These are phyloP conservation scores for Plecturocebus donacophilus DNA, from an alignment of 2,113 vertebrate species.

Conservation along the genomic window DNA sequence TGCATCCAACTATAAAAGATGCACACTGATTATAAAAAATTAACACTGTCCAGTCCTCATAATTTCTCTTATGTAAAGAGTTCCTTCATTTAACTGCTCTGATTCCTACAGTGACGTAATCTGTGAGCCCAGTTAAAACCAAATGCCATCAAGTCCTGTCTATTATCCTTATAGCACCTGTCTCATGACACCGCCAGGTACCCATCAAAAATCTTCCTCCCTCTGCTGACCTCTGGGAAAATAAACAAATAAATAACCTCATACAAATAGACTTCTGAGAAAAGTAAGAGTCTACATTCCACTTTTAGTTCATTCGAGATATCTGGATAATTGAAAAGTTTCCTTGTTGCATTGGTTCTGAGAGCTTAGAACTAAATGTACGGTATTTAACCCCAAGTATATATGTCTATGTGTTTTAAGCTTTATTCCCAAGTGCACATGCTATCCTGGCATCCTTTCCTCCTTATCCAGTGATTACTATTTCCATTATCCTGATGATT, in stretches of 20 bases:
- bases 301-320: not conserved
- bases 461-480: not conserved
- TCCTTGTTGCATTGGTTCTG: not conserved
- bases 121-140: too few relatives aligned
- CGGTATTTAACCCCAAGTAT: rapidly evolving
- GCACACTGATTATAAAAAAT: not conserved
- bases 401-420: not conserved
- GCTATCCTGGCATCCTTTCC: not conserved
- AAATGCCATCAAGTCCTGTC: not conserved
- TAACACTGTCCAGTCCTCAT: not conserved
- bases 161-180: not conserved
- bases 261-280: not conserved
- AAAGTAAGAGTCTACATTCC: not conserved
- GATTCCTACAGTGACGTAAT: not conserved
- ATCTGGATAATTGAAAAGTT: not conserved
- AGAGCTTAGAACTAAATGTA: not conserved
- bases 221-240: not conserved
- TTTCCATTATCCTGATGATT: not conserved
- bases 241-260: not conserved
- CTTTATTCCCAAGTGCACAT: not conserved
- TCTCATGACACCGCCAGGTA: not conserved
- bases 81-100: not conserved
- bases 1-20: not conserved
- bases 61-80: not conserved
- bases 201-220: not conserved